Evolutionary conservation across 1,140 invertebrate genomes (phyloP), one percentile per base, ranked within the genome.

Genomic region (Drosophila biarmipes): DNA sequence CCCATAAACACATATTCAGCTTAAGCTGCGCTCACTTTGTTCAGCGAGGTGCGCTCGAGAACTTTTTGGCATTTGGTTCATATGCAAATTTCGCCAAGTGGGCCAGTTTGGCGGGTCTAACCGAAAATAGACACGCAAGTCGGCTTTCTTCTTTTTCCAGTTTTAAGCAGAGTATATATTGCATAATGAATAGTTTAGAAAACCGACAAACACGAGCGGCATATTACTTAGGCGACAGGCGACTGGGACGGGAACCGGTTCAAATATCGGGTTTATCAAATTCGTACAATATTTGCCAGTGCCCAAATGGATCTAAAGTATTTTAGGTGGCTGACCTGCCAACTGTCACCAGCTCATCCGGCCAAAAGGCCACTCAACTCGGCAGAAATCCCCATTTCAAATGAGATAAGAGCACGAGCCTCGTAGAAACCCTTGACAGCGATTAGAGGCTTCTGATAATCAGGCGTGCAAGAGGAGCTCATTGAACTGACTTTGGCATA

Each of bases 121-220:
- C 42, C 58, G 38, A 73, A 73, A 73, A 73, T 73, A 73, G 69
- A 63, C 17, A 11, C 19, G n/a, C 69, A 46, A 64, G 59, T 75
- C 72, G 42, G 46, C 71, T 74, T 74, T 74, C 71, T 51, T 64
- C 38, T 51, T 52, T 55, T 37, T 53, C 72, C 53, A 54, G 53
- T 76, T 76, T 62, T 73, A 46, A 67, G 34, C 42, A 63, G 34
- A 29, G 46, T 56, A 48, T 71, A 38, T 67, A 89, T 72, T 79
- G 57, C 64, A 72, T 86, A 82, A 84, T 82, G 59, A 89, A 89
- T 74, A 78, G 62, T 79, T 72, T 63, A 81, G 66, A 86, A 66
- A 81, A 67, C 42, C 78, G 55, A 46, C 53, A 78, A 84, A 68
- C 48, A 58, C 34, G 21, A 42, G 40, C 76, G 52, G 40, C 40